Evolutionary conservation across 1,140 invertebrate species (phyloP), one percentile per base, ranked within the genome.

Genomic region (Centruroides vittatus): DNA sequence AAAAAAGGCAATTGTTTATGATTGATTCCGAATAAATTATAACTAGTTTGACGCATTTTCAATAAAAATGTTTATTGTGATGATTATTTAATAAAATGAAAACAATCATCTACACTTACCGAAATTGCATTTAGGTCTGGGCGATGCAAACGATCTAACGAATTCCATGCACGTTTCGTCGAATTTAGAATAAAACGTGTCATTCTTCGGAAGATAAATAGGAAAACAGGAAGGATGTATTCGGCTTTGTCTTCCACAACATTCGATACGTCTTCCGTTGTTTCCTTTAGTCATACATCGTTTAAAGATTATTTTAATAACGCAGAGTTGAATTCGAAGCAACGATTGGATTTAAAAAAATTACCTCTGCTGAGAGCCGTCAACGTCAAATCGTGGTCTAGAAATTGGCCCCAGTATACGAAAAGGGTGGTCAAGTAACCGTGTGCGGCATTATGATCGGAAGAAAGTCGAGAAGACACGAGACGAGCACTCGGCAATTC

Each of bases 381-480:
- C 61, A 79, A 76, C 6, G 80, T 81, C 13, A 82, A 47, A 62
- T 81, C 79, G 61, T 81, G 80, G 62, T 81, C 79, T 36, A 82
- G 60, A 62, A 81, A 73, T 65, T 82, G 80, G 10, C 75, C 79
- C 70, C 89, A 72, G 83, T 76, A 73, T 88, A 57, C 93, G 51
- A 53, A 23, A 53, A 53, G 8, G 5, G 23, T 53, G 88, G 69
- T 93, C 89, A 3, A 88, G 84, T 73, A 63, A 64, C 94, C 85
- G 68, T 89, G 86, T 11, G 89, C 75, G 70, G 89, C 88, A 35
- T 86, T 46, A 46, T 66, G 36, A 3, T 55, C 34, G 67, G 93
- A 89, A 0, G 88, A 86, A 71, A 93, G 86, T 1, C 84, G 80
- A 0, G 86, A 85, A 1, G 89, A 93, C n/a, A 95, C 81, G 0